Conservation (phyloP, 23 tunicate genomes). For the Styela clava region DNA sequence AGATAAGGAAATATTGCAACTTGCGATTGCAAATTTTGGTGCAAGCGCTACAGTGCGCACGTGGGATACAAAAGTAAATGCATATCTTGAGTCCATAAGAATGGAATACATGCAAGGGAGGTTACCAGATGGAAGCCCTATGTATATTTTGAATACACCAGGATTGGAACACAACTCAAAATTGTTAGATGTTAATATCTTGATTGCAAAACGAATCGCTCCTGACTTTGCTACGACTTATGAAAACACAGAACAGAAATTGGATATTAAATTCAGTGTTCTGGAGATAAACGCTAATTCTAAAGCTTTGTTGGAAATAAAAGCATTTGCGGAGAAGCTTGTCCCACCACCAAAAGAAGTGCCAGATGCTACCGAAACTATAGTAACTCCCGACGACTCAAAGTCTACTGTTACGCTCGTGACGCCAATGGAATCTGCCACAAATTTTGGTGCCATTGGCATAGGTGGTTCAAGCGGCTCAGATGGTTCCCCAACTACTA, state of each 20-base stretch:
- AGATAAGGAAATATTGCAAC: constrained; percentile 3
- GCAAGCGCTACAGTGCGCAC: constrained; percentile 29
- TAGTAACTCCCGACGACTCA: constrained; percentile 1
- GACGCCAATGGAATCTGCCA: neutral
- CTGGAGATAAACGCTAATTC: constrained; percentile 27
- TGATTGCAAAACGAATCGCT: constrained; percentile 52
- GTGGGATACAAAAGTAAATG: constrained; percentile 47
- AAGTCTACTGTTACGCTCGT: neutral
- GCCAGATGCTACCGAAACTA: neutral
- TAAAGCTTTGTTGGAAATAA: constrained; percentile 17
- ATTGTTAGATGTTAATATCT: constrained; percentile 28
- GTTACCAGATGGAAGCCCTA: constrained; percentile 28
- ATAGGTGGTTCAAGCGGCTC: neutral
- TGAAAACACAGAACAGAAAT: constrained; percentile 39
- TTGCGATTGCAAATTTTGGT: constrained; percentile 38
- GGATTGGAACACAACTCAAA: constrained; percentile 11
- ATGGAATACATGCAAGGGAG: constrained; percentile 25
- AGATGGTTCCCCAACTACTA: neutral
- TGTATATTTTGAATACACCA: constrained; percentile 44
- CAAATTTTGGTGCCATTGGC: neutral
- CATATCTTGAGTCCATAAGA: constrained; percentile 32
- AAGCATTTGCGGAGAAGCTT: constrained; percentile 18
- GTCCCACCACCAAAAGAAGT: constrained; percentile 6
- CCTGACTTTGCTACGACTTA: constrained; percentile 50
- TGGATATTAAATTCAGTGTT: constrained; percentile 29